Percentiles rank a stretch among this genome's conserved stretches.
Evolutionary conservation across 2,888 invertebrate genomes (phyloP).

Genomic region (Dolichomitus sp.): DNA sequence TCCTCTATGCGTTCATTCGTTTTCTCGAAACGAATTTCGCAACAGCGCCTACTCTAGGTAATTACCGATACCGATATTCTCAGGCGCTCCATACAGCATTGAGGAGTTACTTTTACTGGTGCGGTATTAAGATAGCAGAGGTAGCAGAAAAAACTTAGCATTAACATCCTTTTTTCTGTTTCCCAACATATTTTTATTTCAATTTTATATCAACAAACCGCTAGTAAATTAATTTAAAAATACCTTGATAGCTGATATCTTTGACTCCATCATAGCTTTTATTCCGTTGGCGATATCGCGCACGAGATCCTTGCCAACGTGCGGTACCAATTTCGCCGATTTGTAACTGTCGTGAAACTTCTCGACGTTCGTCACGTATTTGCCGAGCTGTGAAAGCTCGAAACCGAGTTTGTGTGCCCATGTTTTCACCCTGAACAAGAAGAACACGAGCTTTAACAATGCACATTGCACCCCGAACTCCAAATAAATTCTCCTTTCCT

Average conservation of each 20-base stretch:
- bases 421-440: conserved; percentile 89
- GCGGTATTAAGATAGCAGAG: too few relatives aligned
- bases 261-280: conserved; percentile 95
- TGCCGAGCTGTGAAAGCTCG: conserved; percentile 93
- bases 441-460: conserved; percentile 19
- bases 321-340: conserved; percentile 91
- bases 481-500: not conserved
- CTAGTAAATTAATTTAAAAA: not conserved
- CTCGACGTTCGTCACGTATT: conserved; percentile 92
- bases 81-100: conserved; percentile 23
- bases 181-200: too few relatives aligned
- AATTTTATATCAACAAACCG: too few relatives aligned
- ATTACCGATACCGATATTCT: conserved; percentile 63
- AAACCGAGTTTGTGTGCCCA: conserved; percentile 94
- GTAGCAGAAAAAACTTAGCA: too few relatives aligned
- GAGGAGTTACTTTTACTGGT: not conserved
- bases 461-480: not conserved
- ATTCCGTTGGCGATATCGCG: conserved; percentile 95
- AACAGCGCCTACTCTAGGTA: conserved; percentile 56
- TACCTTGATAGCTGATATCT: conserved; percentile 95
- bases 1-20: conserved; percentile 48
- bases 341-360: conserved; percentile 95
- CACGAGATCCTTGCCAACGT: conserved; percentile 93
- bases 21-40: conserved; percentile 59
- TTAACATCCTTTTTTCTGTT: too few relatives aligned